Conservation (phyloP, 2,888 invertebrate species). For the Cabera pusaria region DNA sequence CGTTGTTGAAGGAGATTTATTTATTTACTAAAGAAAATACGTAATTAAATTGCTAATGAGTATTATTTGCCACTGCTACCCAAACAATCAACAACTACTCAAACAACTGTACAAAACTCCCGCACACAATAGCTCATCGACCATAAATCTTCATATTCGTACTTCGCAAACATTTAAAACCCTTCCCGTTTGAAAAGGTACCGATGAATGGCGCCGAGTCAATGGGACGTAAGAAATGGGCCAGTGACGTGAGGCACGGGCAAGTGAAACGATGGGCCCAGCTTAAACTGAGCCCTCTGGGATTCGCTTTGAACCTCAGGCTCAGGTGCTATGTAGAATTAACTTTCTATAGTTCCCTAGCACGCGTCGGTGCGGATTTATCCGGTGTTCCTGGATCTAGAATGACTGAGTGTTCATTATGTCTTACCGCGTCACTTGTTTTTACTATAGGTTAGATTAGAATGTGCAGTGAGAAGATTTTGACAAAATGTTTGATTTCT, state of each 20-base stretch:
- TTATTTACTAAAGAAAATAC: too few relatives aligned
- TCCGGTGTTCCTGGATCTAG: too few relatives aligned
- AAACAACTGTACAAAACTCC: constrained; percentile 27
- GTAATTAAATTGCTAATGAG: too few relatives aligned
- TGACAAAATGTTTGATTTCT: too few relatives aligned
- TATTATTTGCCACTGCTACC: too few relatives aligned
- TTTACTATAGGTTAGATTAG: constrained; percentile 2
- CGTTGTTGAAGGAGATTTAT: too few relatives aligned
- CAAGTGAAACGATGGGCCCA: constrained; percentile 63
- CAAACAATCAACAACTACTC: too few relatives aligned
- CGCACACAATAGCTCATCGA: constrained; percentile 39
- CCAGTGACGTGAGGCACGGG: constrained; percentile 66
- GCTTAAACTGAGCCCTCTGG: constrained; percentile 49
- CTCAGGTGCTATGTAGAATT: constrained; percentile 28
- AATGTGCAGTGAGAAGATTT: too few relatives aligned
- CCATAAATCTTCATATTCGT: constrained; percentile 59
- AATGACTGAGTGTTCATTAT: too few relatives aligned
- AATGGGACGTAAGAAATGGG: constrained; percentile 81
- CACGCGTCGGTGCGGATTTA: too few relatives aligned
- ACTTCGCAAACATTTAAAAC: constrained; percentile 70
- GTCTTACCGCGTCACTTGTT: too few relatives aligned
- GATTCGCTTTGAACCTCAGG: constrained; percentile 36
- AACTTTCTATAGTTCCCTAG: constrained; percentile 13
- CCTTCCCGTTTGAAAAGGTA: constrained; percentile 73
- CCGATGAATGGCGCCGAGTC: constrained; percentile 75